Conservation (phyloP, 2,888 invertebrate genomes). For the Drosophila emarginata region DNA sequence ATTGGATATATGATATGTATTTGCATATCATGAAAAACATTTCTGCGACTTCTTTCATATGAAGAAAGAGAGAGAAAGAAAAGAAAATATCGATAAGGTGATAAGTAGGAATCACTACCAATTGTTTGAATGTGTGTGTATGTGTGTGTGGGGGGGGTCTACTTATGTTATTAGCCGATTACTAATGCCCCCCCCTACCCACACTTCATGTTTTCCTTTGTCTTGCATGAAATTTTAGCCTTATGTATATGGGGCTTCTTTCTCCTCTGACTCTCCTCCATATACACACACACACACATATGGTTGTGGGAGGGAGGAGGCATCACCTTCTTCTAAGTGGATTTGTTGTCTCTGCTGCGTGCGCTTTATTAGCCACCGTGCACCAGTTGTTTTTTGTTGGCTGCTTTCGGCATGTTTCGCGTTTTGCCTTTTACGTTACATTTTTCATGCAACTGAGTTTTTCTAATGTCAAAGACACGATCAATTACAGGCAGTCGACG, state of each 20-base stretch:
- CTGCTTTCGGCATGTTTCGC: conserved; percentile 1
- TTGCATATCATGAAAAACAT: neutral
- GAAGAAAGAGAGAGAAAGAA: too few relatives aligned
- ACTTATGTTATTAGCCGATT: conserved; percentile 9
- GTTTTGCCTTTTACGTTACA: conserved; percentile 32
- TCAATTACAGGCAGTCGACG: conserved; percentile 69
- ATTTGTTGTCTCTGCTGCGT: conserved; percentile 71
- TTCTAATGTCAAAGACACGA: conserved; percentile 74
- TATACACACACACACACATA: neutral
- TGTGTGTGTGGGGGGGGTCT: neutral
- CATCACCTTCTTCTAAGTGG: conserved; percentile 68
- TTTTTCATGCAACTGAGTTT: conserved; percentile 47
- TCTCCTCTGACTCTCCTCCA: neutral
- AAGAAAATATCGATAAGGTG: neutral
- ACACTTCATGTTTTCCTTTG: neutral
- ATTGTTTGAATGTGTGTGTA: neutral
- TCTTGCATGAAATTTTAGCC: conserved; percentile 3
- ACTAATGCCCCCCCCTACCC: neutral
- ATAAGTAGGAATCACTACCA: conserved; percentile 14
- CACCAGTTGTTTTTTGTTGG: conserved; percentile 57
- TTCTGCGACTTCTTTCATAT: neutral
- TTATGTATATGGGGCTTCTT: conserved; percentile 1
- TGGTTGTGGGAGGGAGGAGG: neutral
- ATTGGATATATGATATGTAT: neutral
- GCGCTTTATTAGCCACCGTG: conserved; percentile 72